A percentile compares a stretch with the other conserved stretches of the same genome.
Conservation (phyloP, 2,888 invertebrate genomes). For the Dioctria linearis region DNA sequence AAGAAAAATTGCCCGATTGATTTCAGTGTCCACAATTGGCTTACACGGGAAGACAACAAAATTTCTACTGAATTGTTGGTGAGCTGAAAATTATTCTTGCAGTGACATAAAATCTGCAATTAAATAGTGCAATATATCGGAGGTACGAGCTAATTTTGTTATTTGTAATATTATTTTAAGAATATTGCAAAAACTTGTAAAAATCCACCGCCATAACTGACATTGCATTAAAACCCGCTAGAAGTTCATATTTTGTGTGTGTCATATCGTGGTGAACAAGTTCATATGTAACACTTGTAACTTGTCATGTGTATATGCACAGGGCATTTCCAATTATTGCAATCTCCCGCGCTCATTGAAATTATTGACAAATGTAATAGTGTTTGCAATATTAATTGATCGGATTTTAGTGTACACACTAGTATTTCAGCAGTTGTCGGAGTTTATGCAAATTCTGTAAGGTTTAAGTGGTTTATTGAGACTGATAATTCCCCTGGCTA, state of each 20-base stretch:
- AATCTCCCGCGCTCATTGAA: conserved; percentile 46
- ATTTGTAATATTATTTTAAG: neutral
- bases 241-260: conserved; percentile 46
- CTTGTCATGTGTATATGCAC: conserved; percentile 41
- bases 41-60: conserved; percentile 39
- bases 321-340: conserved; percentile 39
- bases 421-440: conserved; percentile 33
- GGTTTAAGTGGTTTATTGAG: conserved; percentile 20
- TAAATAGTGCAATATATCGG: conserved; percentile 25
- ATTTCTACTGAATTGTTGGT: conserved; percentile 18
- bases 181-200: conserved; percentile 14
- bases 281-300: conserved; percentile 44
- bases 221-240: conserved; percentile 44
- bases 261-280: conserved; percentile 29
- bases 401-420: conserved; percentile 44
- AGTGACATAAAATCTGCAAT: conserved; percentile 14
- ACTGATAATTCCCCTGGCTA: neutral
- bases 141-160: conserved; percentile 25
- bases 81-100: conserved; percentile 7
- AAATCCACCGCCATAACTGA: conserved; percentile 46
- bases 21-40: conserved; percentile 49
- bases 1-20: conserved; percentile 41
- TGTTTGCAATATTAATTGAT: conserved; percentile 43
- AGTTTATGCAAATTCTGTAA: conserved; percentile 24
- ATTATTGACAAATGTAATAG: conserved; percentile 51